A percentile compares a stretch with the other conserved stretches of the same genome.
Conservation (phyloP, 2,888 invertebrate genomes). For the Alloscopus bannaensis region DNA sequence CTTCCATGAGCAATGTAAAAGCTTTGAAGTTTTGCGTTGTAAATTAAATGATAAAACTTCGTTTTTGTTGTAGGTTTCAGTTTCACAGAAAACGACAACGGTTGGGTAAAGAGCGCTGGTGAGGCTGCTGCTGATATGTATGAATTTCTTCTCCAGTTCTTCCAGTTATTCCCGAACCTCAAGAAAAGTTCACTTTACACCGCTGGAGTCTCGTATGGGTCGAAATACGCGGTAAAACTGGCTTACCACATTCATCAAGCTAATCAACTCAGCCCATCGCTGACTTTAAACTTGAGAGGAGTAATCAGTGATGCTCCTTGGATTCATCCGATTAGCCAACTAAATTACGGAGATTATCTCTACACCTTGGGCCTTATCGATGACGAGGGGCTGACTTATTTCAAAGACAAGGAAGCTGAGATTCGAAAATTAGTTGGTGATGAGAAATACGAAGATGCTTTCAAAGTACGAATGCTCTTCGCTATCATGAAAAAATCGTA, state of each 20-base stretch:
- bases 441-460: slow-evolving; percentile 61
- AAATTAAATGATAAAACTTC: not conserved
- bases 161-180: slow-evolving; percentile 57
- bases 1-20: not conserved
- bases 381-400: slow-evolving; percentile 66
- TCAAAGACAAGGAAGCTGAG: slow-evolving; percentile 65
- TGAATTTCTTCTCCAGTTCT: slow-evolving; percentile 57
- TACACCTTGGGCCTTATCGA: slow-evolving; percentile 74
- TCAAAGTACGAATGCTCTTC: slow-evolving; percentile 43
- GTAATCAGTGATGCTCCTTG: slow-evolving; percentile 70
- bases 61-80: slow-evolving; percentile 55
- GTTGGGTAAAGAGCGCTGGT: slow-evolving; percentile 24
- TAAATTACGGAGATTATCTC: slow-evolving; percentile 75
- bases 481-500: too few relatives aligned
- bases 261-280: slow-evolving; percentile 79
- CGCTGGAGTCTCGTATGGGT: slow-evolving; percentile 54
- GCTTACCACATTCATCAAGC: slow-evolving; percentile 42
- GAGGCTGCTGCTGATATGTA: slow-evolving; percentile 48
- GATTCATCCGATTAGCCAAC: slow-evolving; percentile 73
- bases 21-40: not conserved
- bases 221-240: slow-evolving; percentile 32
- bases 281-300: slow-evolving; percentile 82
- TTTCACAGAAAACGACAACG: slow-evolving; percentile 56
- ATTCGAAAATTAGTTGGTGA: slow-evolving; percentile 62
- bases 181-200: slow-evolving; percentile 48